Percentiles rank a stretch among this genome's conserved stretches.
Evolutionary conservation across 2,888 invertebrate species (phyloP).

Genomic region (Gandaritis pyraliata): DNA sequence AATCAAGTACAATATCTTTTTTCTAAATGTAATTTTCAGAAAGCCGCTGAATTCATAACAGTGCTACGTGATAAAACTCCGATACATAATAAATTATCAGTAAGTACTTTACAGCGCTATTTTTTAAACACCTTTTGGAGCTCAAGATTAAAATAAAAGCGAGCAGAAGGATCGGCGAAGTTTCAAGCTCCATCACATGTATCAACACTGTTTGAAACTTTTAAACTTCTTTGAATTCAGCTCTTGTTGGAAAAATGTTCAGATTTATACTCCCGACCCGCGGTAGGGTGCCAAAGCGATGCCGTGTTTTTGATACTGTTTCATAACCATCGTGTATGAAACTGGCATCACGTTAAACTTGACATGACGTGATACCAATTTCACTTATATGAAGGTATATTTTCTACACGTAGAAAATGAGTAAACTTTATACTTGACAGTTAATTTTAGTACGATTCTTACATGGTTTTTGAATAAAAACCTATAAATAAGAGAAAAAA

Average conservation of each 20-base stretch:
- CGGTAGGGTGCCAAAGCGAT: constrained; percentile 33
- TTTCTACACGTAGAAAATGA: too few relatives aligned
- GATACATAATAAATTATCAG: constrained; percentile 33
- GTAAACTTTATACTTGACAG: too few relatives aligned
- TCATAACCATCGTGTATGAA: not conserved
- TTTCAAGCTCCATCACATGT: constrained; percentile 61
- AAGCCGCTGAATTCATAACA: too few relatives aligned
- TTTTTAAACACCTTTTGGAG: constrained; percentile 23
- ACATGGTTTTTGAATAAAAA: too few relatives aligned
- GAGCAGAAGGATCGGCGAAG: constrained; percentile 37
- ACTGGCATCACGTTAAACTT: not conserved
- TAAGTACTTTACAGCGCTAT: constrained; percentile 25
- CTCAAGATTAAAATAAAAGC: constrained; percentile 41
- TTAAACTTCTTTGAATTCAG: constrained; percentile 58
- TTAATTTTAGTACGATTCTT: too few relatives aligned
- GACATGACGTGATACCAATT: not conserved
- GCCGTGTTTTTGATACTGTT: not conserved
- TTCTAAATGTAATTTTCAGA: too few relatives aligned
- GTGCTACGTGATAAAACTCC: not conserved
- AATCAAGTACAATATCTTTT: too few relatives aligned
- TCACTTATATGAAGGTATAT: too few relatives aligned
- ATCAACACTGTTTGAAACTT: constrained; percentile 63
- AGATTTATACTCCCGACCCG: constrained; percentile 54
- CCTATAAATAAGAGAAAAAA: not conserved
- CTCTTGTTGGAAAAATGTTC: constrained; percentile 59